Evolutionary conservation across 1,140 invertebrate genomes (phyloP).

Genomic region (Phortica variegata): DNA sequence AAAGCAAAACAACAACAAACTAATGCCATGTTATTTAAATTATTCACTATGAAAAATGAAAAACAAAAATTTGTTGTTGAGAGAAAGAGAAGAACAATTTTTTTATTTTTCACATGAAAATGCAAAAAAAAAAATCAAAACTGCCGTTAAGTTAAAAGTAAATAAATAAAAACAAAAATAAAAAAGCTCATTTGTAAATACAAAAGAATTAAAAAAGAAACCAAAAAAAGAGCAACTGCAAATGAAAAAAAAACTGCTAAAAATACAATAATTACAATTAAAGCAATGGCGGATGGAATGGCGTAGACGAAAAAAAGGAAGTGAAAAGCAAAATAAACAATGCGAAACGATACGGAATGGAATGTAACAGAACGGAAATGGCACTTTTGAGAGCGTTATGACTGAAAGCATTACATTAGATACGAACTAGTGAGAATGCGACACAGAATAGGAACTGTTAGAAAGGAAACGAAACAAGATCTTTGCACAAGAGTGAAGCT

Average conservation of each 20-base stretch:
- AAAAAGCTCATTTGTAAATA: conserved; percentile 7
- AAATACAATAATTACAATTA: conserved; percentile 54
- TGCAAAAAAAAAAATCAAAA: conserved; percentile 49
- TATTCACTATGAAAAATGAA: not conserved
- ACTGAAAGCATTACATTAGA: conserved; percentile 7
- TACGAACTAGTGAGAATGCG: conserved; percentile 2
- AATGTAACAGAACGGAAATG: no score
- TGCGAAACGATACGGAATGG: conserved; percentile 10
- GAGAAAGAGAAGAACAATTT: no score
- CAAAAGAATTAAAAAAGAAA: conserved; percentile 5
- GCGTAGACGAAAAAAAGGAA: conserved; percentile 18
- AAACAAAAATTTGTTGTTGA: not conserved
- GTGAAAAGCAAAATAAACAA: conserved; percentile 6
- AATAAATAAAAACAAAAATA: not conserved
- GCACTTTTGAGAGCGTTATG: no score
- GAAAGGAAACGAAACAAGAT: no score
- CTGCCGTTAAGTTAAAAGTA: conserved; percentile 53
- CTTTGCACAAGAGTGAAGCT: no score
- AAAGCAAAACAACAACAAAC: not conserved
- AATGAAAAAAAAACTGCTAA: conserved; percentile 48
- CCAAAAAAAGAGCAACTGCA: conserved; percentile 17
- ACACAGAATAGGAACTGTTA: conserved; percentile 9
- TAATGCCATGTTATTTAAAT: no score
- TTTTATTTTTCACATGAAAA: conserved; percentile 18
- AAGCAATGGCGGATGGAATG: conserved; percentile 43